Conservation (phyloP, 92 coral and sea anemone species). For the Zoanthus sociatus region DNA sequence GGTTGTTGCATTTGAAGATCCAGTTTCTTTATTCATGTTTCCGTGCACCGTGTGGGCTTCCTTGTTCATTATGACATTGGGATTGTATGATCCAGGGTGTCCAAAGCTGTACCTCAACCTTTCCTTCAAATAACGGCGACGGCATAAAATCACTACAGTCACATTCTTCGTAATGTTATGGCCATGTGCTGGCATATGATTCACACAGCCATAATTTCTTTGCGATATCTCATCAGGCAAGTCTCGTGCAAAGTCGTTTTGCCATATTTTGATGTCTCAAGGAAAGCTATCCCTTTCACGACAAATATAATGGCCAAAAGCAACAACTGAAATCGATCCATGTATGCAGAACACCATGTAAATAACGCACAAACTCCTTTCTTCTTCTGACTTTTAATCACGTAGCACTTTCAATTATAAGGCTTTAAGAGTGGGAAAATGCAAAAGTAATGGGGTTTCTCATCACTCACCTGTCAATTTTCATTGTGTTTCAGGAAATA, state of each 20-base stretch:
- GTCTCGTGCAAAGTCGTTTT: slow-evolving; percentile 16
- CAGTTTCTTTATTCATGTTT: slow-evolving; percentile 47
- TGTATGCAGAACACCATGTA: background rate
- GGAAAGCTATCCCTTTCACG: background rate
- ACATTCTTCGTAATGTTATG: slow-evolving; percentile 23
- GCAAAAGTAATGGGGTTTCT: background rate
- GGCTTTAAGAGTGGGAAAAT: background rate
- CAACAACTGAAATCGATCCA: slow-evolving; percentile 32
- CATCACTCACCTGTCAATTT: no score
- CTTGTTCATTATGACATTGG: slow-evolving; percentile 54
- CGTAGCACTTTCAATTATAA: background rate
- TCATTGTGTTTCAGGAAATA: background rate
- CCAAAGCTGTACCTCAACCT: slow-evolving; percentile 54
- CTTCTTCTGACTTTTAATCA: background rate
- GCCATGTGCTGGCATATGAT: background rate
- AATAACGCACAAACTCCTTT: background rate
- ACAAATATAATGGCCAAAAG: slow-evolving; percentile 19
- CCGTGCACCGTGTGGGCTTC: slow-evolving; percentile 55
- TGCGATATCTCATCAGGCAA: slow-evolving; percentile 21
- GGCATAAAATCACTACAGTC: slow-evolving; percentile 27
- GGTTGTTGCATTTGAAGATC: slow-evolving; percentile 37
- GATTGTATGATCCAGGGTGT: slow-evolving; percentile 62
- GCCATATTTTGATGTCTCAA: background rate
- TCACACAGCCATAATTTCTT: slow-evolving; percentile 15
- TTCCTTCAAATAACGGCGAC: slow-evolving; percentile 37